Base-by-base conservation (phyloP, 2,797 vertebrate genomes). In the Propithecus deckenii region DNA sequence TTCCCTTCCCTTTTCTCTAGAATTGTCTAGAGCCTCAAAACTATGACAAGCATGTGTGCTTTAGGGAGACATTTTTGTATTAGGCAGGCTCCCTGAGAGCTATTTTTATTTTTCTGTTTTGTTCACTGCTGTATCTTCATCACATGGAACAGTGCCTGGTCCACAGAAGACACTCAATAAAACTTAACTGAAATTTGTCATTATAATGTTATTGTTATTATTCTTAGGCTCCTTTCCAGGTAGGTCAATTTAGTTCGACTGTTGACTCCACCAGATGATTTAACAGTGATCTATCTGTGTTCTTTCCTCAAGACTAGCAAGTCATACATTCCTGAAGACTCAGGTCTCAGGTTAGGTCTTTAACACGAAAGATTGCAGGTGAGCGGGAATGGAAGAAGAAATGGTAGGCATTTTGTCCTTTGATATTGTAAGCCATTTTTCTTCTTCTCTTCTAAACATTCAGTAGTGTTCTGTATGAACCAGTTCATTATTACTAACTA, bases 391-490 rank as follows among this genome's bases (percentile, higher is more conserved):
- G 15, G n/a, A 86, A 71, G 55, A 71, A 57, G n/a, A n/a, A 80
- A 46, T 7, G 32, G n/a, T 30, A 8, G 17, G 61, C 17, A 0
- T 81, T 78, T 95, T 85, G 46, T 52, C 41, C 48, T 78, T 81
- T 23, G n/a, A 48, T 46, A 48, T 2, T 9, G 15, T 72, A 65
- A 94, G 74, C 72, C 0, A 0, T 80, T 63, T 5, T 76, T 65
- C 43, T 76, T 97, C 83, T 93, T 71, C 15, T 18, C 91, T 96
- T 94, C 52, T 86, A 93, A 97, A 96, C 96, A 57, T 76, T 86
- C 97, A 80, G 76, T 96, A 69, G 63, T 97, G 98, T 97, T 98
- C 96, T 98, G 81, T 71, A 80, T 12, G 67, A 98, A 95, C 79
- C 79, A 74, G 52, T 96, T 95, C 83, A 96, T 96, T 97, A 95